Base-by-base conservation (phyloP, 2,797 vertebrate genomes). In the Acestrorhynchus altus region DNA sequence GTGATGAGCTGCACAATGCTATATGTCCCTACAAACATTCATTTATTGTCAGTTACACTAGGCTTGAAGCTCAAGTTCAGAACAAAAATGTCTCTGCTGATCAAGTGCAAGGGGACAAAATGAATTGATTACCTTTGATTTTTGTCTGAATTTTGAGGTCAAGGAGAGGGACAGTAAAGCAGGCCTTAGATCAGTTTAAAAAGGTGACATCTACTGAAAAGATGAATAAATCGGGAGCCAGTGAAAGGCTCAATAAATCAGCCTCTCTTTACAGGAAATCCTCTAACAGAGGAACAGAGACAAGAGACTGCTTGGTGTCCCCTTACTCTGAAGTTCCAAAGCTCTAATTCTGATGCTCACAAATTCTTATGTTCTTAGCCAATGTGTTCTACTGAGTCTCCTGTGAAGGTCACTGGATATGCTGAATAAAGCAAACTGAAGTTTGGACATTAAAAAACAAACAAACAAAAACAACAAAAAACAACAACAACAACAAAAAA, bases 221-320 rank as follows among this genome's bases (percentile, higher is more conserved):
- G 20, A 46, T 47, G 10, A 13, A 28, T 49, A 11, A 40, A 40
- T 2, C 1, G 18, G 15, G 26, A 56, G 8, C 10, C 18, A 26
- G 40, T 22, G 15, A 67, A 66, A 28, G 8, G 44, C 35, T n/a
- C 24, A 67, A 49, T 67, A 49, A 67, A 67, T 31, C 49, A 31
- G 35, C 20, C 51, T 15, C 12, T 26, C 11, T 66, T 52, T 54
- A 54, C 31, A 40, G 8, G 31, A 52, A 52, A 66, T 56, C 1
- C 8, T 10, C 13, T 63, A 72, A 40, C 1, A 42, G 47, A 61
- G n/a, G 16, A 51, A 44, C n/a, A 28, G 39, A 10, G 12, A 5
- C 18, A 18, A 31, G n/a, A 66, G 4, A 7, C 10, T 20, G 7
- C 47, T 39, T 24, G 22, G 3, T 71, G n/a, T 57, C 39, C 13